Evolutionary conservation across 2,888 invertebrate species (phyloP), one percentile per base, ranked within the genome.

Genomic region (Pogonocherus hispidulus): DNA sequence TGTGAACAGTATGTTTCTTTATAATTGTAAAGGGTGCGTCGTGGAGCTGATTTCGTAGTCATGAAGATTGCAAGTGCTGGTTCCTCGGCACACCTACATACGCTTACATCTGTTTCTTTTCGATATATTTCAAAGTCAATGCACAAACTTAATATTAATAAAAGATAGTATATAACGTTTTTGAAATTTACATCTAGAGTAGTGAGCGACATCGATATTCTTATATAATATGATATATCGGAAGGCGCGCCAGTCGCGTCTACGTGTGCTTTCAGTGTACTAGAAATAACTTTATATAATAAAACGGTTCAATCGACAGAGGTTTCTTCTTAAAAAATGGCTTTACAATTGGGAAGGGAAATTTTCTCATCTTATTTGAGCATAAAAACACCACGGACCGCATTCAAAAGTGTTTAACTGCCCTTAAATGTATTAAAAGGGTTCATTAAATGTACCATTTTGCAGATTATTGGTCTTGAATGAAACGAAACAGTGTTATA

Each of bases 201-300:
- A 84, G 83, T 79, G 77, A 82, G 79, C 83, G 81, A 84, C 83
- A 84, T 83, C 84, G 84, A 85, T 85, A 85, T 84, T 84, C 84
- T 83, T 84, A 81, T 83, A 79, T 72, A 74, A 77, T 75, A 79
- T 80, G 80, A 83, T 82, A 83, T 82, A 83, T 82, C 81, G 79
- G 78, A 70, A 49, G 80, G 77, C 80, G 74, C 63, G 57, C 70
- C 77, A 76, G 75, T 67, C 74, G 78, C 77, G 70, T 77, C 80
- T 83, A 82, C 82, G 82, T 85, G 86, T 86, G 86, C 86, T 86
- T 86, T 85, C 85, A 84, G 81, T 86, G 85, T 85, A 80, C 80
- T 85, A 85, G 84, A 81, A 41, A 78, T 81, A 77, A 80, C 77
- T 71, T 65, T 70, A 67, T 63, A 27, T 41, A n/a, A 14, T 14